Evolutionary conservation across 2,888 invertebrate species (phyloP).

Genomic region (Adineta ricciae): DNA sequence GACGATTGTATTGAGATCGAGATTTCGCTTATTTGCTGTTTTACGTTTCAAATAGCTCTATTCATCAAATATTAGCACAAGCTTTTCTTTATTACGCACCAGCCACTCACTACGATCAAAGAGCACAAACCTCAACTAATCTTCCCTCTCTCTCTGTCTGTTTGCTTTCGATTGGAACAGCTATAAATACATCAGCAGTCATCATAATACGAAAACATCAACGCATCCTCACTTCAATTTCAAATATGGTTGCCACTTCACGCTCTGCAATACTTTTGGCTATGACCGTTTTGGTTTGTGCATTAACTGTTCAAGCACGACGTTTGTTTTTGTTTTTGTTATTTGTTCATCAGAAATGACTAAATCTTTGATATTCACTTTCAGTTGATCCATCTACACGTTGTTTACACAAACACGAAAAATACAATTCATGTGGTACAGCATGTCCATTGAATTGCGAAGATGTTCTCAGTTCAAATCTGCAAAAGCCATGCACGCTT

Average conservation of each 20-base stretch:
- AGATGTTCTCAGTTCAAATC: background rate
- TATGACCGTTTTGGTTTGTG: background rate
- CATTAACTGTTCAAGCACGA: background rate
- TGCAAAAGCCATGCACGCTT: background rate
- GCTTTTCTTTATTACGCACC: too few species aligned
- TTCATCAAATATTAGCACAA: background rate
- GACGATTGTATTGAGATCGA: too few species aligned
- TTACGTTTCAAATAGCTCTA: background rate
- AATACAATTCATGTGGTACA: background rate
- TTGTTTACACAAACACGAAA: background rate
- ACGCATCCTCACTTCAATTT: background rate
- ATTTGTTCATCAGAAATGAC: background rate
- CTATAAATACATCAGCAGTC: too few species aligned
- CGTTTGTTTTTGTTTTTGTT: background rate
- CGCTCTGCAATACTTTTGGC: background rate
- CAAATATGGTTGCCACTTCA: background rate
- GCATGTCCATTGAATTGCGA: background rate
- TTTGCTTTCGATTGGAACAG: too few species aligned
- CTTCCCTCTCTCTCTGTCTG: background rate
- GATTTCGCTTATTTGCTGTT: too few species aligned
- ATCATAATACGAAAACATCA: too few species aligned
- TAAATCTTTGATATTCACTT: background rate
- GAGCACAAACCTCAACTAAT: background rate
- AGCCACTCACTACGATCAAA: too few species aligned
- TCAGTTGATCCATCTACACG: background rate